These are phyloP conservation scores for Turnix velox DNA, from an alignment of 2,113 vertebrate genomes.

Conservation along the genomic window DNA sequence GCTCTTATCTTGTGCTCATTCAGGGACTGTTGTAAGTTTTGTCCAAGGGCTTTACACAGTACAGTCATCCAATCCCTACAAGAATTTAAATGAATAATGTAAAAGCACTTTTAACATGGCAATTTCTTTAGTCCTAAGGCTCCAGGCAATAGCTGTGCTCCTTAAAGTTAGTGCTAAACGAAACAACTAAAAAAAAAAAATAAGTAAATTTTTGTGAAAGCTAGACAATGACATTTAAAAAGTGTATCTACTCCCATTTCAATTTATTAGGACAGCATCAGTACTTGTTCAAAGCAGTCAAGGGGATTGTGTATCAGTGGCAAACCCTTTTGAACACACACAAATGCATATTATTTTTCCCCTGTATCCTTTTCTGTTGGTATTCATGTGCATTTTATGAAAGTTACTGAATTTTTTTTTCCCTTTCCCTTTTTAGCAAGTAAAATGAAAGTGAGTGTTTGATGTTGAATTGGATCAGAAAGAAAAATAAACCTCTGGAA, in stretches of 20 bases:
- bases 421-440: slow-evolving; percentile 33
- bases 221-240: background rate
- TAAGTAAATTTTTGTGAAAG: background rate
- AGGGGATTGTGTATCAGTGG: background rate
- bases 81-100: background rate
- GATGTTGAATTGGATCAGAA: background rate
- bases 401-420: background rate
- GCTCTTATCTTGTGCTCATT: background rate
- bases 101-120: background rate
- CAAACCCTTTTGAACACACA: background rate
- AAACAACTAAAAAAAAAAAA: background rate
- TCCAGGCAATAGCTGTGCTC: background rate
- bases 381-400: background rate
- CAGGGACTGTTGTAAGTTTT: background rate
- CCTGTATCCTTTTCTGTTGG: background rate
- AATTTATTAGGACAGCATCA: background rate
- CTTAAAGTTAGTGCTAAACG: background rate
- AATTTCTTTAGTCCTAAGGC: background rate
- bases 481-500: background rate
- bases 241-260: background rate
- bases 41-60: background rate
- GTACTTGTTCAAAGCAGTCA: background rate
- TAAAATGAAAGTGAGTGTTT: slow-evolving; percentile 7
- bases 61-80: background rate
- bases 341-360: background rate